Conservation (phyloP, 2,888 invertebrate species). For the Cheilosia variabilis region DNA sequence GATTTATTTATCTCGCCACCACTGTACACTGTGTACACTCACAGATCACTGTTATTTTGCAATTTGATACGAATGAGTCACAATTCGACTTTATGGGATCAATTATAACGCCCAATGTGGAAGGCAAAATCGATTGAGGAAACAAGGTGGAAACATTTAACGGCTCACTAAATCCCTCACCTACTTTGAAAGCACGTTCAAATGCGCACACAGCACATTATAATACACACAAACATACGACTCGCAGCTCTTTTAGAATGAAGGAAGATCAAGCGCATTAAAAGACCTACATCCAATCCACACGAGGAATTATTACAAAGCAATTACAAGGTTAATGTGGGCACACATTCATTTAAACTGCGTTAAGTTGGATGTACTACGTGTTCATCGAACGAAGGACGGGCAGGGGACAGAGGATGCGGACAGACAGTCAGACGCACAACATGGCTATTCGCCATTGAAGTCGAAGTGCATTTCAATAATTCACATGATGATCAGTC, state of each 20-base stretch:
- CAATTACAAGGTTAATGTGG: slow-evolving; percentile 75
- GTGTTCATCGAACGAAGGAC: slow-evolving; percentile 4
- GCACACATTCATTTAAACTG: slow-evolving; percentile 63
- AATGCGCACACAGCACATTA: neutral
- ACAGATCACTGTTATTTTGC: neutral
- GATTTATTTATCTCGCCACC: slow-evolving; percentile 3
- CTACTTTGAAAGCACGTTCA: slow-evolving; percentile 6
- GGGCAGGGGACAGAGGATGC: neutral
- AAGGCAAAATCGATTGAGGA: slow-evolving; percentile 41
- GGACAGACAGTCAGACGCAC: slow-evolving; percentile 22
- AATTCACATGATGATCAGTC: slow-evolving; percentile 69
- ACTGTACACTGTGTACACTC: slow-evolving; percentile 22
- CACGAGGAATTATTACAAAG: slow-evolving; percentile 62
- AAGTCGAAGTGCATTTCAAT: slow-evolving; percentile 65
- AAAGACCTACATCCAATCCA: slow-evolving; percentile 66
- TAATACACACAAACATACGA: neutral
- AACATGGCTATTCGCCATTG: slow-evolving; percentile 35
- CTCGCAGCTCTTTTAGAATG: slow-evolving; percentile 5
- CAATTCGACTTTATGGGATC: slow-evolving; percentile 49
- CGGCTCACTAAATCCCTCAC: slow-evolving; percentile 48
- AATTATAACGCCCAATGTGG: slow-evolving; percentile 64
- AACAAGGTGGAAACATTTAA: slow-evolving; percentile 59
- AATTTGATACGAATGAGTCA: slow-evolving; percentile 44
- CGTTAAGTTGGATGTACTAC: slow-evolving; percentile 34
- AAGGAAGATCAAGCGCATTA: slow-evolving; percentile 52